These are phyloP conservation scores for Triplophysa dalaica DNA, from an alignment of 2,113 vertebrate genomes.

Conservation along the genomic window DNA sequence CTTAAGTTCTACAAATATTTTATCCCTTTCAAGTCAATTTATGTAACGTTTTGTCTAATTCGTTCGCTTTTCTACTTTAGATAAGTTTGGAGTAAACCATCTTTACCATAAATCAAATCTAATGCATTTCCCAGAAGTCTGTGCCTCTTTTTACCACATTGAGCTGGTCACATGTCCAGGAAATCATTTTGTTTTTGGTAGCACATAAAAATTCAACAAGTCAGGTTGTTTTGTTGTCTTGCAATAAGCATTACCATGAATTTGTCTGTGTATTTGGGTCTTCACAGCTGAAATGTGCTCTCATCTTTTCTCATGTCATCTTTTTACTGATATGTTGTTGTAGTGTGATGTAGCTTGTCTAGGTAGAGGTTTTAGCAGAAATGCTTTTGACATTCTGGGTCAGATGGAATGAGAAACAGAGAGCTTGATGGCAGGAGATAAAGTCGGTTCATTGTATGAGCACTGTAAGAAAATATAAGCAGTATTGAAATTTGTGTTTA, in stretches of 20 bases:
- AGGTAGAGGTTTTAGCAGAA: constrained; percentile 24
- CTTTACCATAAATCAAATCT: no score
- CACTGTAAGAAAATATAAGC: no score
- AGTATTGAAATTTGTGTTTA: background rate
- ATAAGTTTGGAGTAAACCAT: no score
- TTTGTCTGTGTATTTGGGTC: constrained; percentile 62
- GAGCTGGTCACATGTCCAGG: constrained; percentile 26
- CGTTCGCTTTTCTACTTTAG: no score
- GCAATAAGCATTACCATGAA: constrained; percentile 30
- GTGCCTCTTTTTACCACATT: constrained; percentile 7
- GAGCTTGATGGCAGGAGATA: background rate
- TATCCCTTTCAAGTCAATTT: no score
- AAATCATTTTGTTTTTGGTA: constrained; percentile 16
- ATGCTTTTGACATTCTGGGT: background rate
- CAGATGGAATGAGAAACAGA: background rate
- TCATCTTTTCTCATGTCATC: constrained; percentile 55
- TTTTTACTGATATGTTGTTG: constrained; percentile 41
- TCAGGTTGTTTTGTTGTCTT: background rate
- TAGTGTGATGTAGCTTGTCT: constrained; percentile 24
- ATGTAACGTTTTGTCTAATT: no score
- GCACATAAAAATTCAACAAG: constrained; percentile 7
- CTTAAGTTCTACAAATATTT: background rate
- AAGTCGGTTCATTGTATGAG: background rate
- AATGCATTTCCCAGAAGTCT: no score
- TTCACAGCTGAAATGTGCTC: constrained; percentile 57